A percentile compares a stretch with the other conserved stretches of the same genome.
phyloP scores from a whole-genome alignment of 2,797 vertebrate species.

The Sebastes vulpes region DNA sequence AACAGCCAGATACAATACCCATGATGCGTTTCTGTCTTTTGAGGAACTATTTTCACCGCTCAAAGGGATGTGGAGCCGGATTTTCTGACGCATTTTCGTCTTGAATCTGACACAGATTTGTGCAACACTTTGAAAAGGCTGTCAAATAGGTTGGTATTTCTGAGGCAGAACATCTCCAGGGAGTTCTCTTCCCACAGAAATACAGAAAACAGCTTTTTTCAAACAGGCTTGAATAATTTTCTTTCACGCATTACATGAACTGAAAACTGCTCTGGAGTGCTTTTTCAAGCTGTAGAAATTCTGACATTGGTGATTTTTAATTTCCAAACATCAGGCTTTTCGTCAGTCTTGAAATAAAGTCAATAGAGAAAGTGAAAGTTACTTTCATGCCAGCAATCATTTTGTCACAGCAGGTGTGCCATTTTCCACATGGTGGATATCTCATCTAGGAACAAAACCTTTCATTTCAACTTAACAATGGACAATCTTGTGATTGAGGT shows the following conservation, averaged over 20 bases:
- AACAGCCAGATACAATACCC: constrained; percentile 60
- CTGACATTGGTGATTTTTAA: constrained; percentile 35
- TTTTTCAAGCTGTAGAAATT: constrained; percentile 41
- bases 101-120: constrained; percentile 67
- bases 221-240: constrained; percentile 54
- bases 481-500: constrained; percentile 16
- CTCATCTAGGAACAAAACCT: constrained; percentile 38
- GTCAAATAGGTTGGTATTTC: constrained; percentile 62
- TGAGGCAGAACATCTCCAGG: constrained; percentile 52
- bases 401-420: constrained; percentile 58
- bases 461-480: constrained; percentile 55
- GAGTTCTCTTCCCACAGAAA: constrained; percentile 57
- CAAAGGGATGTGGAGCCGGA: constrained; percentile 42
- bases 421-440: constrained; percentile 39
- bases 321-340: constrained; percentile 50
- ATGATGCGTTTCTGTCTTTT: constrained; percentile 42
- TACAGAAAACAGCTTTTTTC: constrained; percentile 15
- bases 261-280: constrained; percentile 40
- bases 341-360: constrained; percentile 36
- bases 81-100: constrained; percentile 50
- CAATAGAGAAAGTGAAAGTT: constrained; percentile 25
- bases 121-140: constrained; percentile 61
- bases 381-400: constrained; percentile 52
- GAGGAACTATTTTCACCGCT: constrained; percentile 56
- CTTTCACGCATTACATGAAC: constrained; percentile 44